Evolutionary conservation across 1,140 invertebrate genomes (phyloP).

Genomic region (Drosophila nigromelanica): DNA sequence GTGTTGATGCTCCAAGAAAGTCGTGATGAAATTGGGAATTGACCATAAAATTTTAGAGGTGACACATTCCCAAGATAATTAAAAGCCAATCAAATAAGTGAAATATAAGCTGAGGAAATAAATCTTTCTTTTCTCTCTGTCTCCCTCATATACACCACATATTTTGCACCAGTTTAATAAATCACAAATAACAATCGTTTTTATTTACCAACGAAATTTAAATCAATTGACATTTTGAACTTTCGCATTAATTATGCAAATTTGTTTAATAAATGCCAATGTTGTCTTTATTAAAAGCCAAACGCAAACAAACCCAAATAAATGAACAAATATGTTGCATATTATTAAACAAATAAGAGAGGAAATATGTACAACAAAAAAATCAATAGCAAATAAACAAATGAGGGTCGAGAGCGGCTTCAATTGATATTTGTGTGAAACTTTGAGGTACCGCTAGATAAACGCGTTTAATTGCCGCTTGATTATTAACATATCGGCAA

Average conservation of each 20-base stretch:
- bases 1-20: neutral
- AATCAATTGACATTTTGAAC: neutral
- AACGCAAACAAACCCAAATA: conserved; percentile 37
- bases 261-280: conserved; percentile 42
- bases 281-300: conserved; percentile 45
- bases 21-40: neutral
- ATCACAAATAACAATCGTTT: neutral
- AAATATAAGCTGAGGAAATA: neutral
- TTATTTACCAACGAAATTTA: conserved; percentile 12
- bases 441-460: conserved; percentile 10
- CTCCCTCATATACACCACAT: neutral
- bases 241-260: conserved; percentile 26
- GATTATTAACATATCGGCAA: conserved; percentile 76
- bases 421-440: no score
- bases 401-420: conserved; percentile 6
- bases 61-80: conserved; percentile 1
- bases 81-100: neutral
- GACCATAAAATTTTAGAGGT: neutral
- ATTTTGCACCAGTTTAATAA: neutral
- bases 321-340: conserved; percentile 32
- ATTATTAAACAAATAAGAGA: conserved; percentile 20
- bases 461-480: conserved; percentile 56
- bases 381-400: conserved; percentile 19
- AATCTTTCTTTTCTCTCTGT: neutral
- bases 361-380: conserved; percentile 15